phyloP scores from a whole-genome alignment of 2,888 invertebrate species.

The Gryllus longicercus region DNA sequence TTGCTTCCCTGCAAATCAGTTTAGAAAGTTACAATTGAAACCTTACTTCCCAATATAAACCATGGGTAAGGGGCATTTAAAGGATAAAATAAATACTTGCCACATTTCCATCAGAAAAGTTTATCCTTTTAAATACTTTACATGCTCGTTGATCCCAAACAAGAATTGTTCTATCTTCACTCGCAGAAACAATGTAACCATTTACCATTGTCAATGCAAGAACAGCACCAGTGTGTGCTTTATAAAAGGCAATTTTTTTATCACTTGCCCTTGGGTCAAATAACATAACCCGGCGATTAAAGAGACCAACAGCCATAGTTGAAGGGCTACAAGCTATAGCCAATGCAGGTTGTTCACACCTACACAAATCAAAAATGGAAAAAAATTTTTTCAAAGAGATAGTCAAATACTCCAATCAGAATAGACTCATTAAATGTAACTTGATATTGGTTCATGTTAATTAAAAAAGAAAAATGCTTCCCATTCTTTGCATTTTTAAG shows the following conservation, averaged over 20 bases:
- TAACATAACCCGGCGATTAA: constrained; percentile 45
- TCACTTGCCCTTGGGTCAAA: constrained; percentile 53
- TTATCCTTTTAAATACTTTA: constrained; percentile 40
- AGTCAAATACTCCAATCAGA: too few relatives aligned
- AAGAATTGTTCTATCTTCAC: constrained; percentile 57
- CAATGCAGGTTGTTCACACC: constrained; percentile 36
- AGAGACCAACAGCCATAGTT: constrained; percentile 33
- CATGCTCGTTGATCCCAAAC: constrained; percentile 57
- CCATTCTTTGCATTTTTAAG: too few relatives aligned
- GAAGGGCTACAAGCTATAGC: constrained; percentile 29
- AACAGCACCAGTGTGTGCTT: constrained; percentile 55
- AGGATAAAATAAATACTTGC: neutral
- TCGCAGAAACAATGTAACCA: constrained; percentile 56
- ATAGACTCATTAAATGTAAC: too few relatives aligned
- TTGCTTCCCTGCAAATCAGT: constrained; percentile 26
- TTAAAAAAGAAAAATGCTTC: too few relatives aligned
- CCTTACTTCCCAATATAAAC: neutral
- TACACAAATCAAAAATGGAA: neutral
- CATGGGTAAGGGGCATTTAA: neutral
- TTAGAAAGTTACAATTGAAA: neutral
- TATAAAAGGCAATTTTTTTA: constrained; percentile 49
- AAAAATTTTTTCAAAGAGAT: too few relatives aligned
- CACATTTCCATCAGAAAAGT: neutral
- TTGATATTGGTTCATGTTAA: too few relatives aligned
- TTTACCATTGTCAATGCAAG: constrained; percentile 47